phyloP scores from a whole-genome alignment of 2,888 invertebrate genomes.

The Leucophenga maculata region DNA sequence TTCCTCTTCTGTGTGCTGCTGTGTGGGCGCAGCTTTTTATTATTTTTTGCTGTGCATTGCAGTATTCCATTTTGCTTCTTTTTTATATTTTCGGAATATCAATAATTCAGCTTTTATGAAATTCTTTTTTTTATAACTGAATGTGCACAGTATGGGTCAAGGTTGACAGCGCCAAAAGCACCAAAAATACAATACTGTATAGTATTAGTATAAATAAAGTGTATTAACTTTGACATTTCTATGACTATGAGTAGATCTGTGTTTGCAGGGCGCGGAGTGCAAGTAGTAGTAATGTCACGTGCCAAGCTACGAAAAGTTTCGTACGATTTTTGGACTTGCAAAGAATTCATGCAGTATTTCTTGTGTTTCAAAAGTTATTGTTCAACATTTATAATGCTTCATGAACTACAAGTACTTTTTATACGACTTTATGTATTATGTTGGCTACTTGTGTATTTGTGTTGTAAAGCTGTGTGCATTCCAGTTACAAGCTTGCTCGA shows the following conservation, averaged over 20 bases:
- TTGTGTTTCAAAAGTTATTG: conserved; percentile 1
- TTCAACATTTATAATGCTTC: neutral
- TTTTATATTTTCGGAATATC: neutral
- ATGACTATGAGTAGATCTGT: neutral
- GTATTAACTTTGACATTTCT: conserved; percentile 10
- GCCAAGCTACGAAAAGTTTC: neutral
- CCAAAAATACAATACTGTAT: too few species aligned
- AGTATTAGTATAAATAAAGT: conserved; percentile 3
- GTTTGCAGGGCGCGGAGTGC: neutral
- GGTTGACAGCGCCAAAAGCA: neutral
- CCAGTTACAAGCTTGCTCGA: too few species aligned
- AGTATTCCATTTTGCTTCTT: neutral
- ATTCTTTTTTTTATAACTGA: conserved; percentile 1
- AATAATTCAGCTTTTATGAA: neutral
- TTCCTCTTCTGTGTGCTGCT: neutral
- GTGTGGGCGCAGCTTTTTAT: neutral
- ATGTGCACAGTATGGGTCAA: conserved; percentile 20
- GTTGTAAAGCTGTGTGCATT: too few species aligned
- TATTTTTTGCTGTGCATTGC: neutral
- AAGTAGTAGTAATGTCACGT: neutral
- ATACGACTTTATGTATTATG: too few species aligned
- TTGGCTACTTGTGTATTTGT: too few species aligned
- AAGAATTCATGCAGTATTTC: neutral
- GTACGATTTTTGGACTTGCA: too few species aligned
- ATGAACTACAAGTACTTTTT: too few species aligned